phyloP scores from a whole-genome alignment of 2,113 vertebrate species.

The Telmatochromis sp. region DNA sequence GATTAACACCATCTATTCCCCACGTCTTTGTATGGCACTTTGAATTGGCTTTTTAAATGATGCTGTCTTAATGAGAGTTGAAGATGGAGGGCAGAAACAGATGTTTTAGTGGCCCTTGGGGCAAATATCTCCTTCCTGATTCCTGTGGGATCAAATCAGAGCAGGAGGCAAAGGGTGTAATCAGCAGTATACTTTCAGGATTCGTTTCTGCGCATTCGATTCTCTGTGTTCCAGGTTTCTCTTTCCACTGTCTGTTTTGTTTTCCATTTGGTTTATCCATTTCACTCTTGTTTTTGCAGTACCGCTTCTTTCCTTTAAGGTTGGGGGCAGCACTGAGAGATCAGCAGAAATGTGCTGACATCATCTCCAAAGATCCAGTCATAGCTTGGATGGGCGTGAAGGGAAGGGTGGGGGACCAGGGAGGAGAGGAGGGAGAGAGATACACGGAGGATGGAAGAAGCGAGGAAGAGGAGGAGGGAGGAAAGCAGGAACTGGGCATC shows the following conservation, averaged over 20 bases:
- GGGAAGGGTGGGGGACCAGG: not conserved
- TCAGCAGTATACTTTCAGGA: not conserved
- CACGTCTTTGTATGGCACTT: not conserved
- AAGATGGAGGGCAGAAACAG: not conserved
- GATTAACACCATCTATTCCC: not conserved
- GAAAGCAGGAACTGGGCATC: constrained; percentile 37
- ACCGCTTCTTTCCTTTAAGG: constrained; percentile 34
- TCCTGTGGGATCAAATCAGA: not conserved
- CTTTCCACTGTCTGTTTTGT: not conserved
- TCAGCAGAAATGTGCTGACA: constrained; percentile 71
- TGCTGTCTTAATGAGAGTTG: not conserved
- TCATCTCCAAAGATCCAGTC: constrained; percentile 70
- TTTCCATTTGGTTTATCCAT: not conserved
- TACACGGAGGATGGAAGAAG: not conserved
- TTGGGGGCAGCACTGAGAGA: constrained; percentile 56
- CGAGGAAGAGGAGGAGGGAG: not conserved
- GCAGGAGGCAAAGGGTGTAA: not conserved
- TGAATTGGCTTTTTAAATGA: not conserved
- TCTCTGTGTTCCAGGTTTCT: not conserved
- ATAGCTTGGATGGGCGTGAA: constrained; percentile 29
- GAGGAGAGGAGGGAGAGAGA: not conserved
- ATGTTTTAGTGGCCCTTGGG: not conserved
- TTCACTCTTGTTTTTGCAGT: constrained; percentile 54
- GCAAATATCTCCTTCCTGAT: not conserved
- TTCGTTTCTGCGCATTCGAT: not conserved